Conservation (phyloP, 2,888 invertebrate genomes). For the Terebella lapidaria region DNA sequence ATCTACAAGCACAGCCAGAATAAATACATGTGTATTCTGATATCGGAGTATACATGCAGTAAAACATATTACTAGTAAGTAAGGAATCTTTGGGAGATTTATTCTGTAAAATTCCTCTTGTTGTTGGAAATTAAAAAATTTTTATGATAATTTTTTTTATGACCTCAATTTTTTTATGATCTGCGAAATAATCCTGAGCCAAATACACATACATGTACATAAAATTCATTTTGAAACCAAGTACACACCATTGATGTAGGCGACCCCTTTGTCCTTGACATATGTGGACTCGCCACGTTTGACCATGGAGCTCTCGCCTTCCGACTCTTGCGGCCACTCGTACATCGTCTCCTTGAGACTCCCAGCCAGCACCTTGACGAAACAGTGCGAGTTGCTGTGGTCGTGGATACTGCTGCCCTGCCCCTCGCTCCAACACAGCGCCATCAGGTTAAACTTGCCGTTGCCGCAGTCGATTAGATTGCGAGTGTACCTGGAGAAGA, state of each 20-base stretch:
- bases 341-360: constrained; percentile 76
- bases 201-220: background rate
- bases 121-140: no score
- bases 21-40: no score
- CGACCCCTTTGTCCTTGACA: constrained; percentile 72
- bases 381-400: constrained; percentile 87
- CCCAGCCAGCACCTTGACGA: constrained; percentile 82
- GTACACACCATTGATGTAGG: constrained; percentile 91
- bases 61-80: no score
- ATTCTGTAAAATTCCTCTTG: no score
- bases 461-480: constrained; percentile 95
- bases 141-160: no score
- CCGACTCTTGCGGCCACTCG: constrained; percentile 66
- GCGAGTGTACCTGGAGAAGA: constrained; percentile 75
- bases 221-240: background rate
- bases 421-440: constrained; percentile 96
- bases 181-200: no score
- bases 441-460: constrained; percentile 94
- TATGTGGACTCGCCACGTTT: constrained; percentile 66
- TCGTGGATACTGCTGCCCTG: constrained; percentile 94
- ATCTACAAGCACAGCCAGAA: constrained; percentile 62
- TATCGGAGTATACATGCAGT: no score
- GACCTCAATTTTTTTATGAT: no score
- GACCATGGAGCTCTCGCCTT: constrained; percentile 56
- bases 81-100: no score